Evolutionary conservation across 1,140 invertebrate species (phyloP).

Genomic region (Psix sp.): DNA sequence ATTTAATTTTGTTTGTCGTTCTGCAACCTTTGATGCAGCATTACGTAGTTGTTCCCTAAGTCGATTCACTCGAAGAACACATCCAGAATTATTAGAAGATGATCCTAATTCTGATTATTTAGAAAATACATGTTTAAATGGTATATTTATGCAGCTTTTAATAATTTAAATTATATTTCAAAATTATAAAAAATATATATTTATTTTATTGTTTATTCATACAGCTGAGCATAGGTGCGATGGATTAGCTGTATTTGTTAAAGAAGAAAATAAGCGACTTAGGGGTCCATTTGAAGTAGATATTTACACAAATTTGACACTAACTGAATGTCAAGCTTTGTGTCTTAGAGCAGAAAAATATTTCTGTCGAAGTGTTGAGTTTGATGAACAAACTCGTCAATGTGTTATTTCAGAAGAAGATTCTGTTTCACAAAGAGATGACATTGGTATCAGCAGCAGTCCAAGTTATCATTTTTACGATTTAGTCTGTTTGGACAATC

Average conservation of each 20-base stretch:
- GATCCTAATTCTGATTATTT: conserved; percentile 92
- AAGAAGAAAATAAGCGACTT: conserved; percentile 91
- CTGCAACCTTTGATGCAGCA: conserved; percentile 87
- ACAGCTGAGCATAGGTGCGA: conserved; percentile 89
- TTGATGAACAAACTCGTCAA: conserved; percentile 88
- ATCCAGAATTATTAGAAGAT: conserved; percentile 88
- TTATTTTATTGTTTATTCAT: conserved; percentile 24
- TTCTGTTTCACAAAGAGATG: conserved; percentile 89
- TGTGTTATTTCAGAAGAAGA: conserved; percentile 93
- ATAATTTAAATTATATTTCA: no score
- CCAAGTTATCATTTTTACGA: conserved; percentile 90
- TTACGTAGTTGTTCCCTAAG: conserved; percentile 87
- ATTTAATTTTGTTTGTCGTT: conserved; percentile 91
- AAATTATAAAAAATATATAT: conserved; percentile 9
- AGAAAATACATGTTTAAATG: conserved; percentile 93
- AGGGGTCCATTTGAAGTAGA: conserved; percentile 92
- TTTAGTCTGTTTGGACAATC: conserved; percentile 89
- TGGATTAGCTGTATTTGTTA: conserved; percentile 89
- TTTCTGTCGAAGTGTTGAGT: conserved; percentile 93
- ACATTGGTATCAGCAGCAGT: conserved; percentile 87
- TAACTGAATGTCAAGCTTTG: conserved; percentile 89
- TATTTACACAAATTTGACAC: conserved; percentile 88
- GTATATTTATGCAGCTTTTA: no score
- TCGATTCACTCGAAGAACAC: conserved; percentile 88
- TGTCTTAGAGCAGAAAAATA: conserved; percentile 89